Evolutionary conservation across 2,113 vertebrate species (phyloP), one percentile per base, ranked within the genome.

Genomic region (Neotoma lepida): DNA sequence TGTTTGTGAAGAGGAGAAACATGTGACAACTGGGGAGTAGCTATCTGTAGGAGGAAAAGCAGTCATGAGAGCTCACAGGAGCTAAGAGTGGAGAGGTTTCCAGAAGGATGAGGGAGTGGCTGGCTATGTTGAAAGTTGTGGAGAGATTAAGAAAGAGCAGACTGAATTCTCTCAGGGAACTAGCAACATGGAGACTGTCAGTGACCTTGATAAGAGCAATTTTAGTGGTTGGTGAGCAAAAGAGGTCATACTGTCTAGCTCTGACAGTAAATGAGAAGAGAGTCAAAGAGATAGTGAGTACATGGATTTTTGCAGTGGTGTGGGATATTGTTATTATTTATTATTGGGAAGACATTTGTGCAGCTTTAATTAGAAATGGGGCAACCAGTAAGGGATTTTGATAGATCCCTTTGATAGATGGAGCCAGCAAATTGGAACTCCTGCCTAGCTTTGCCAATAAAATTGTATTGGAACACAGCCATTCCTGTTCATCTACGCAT

Each of bases 51-150:
- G 30, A 87, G 81, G 63, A 49, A 90, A 74, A 84, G 56, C 24
- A 46, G 41, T 17, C 61, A 20, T 17, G 33, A 78, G 54, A 76
- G 58, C 68, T 73, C 86, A 54, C 68, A 39, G 73, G 44, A 68
- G 89, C 51, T 35, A 20, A 77, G 46, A 80, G 66, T 6, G 4
- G 41, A 77, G 71, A 82, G 44, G 35, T 81, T 89, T 87, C 80
- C 94, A 94, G 70, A 54, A 85, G 58, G 70, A 94, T 49, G 35
- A 91, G 46, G 86, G 76, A 91, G 93, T 51, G 80, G 78, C 70
- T 80, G 93, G 74, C 74, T 86, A 12, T 90, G 93, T 91, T 28
- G 51, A 93, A 97, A 96, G 77, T 46, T 24, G 18, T 74, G 35
- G 61, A 14, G 26, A 88, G 51, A 81, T 74, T 94, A 89, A 95